These are phyloP conservation scores for Amblyteles armatorius DNA, from an alignment of 2,888 invertebrate genomes.

Conservation along the genomic window DNA sequence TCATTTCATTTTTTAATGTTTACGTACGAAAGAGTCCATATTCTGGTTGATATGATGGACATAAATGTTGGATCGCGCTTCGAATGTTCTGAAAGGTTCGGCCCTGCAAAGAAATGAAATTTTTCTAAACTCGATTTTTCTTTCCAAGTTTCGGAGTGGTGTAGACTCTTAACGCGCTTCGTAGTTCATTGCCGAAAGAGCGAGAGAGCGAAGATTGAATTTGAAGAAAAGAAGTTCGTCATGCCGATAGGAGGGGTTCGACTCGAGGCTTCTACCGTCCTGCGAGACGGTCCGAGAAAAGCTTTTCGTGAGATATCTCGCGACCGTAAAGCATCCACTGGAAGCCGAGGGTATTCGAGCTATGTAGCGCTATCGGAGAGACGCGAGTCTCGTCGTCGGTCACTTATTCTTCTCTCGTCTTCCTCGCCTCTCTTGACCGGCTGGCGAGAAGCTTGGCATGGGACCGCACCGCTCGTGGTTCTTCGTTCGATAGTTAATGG, in stretches of 20 bases:
- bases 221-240: not conserved
- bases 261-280: constrained; percentile 1
- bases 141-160: not conserved
- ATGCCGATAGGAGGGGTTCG: constrained; percentile 3
- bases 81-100: too few relatives aligned
- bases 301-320: constrained; percentile 50
- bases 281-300: constrained; percentile 16
- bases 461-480: constrained; percentile 7
- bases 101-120: too few relatives aligned
- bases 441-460: not conserved
- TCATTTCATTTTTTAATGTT: too few relatives aligned
- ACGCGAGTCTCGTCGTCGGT: constrained; percentile 68
- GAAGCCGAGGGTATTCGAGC: constrained; percentile 71
- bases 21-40: too few relatives aligned
- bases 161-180: not conserved
- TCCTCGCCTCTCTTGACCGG: not conserved
- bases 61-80: too few relatives aligned
- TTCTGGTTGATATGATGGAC: too few relatives aligned
- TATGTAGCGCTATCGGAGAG: constrained; percentile 76
- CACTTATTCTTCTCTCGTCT: constrained; percentile 25
- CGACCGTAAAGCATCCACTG: constrained; percentile 57
- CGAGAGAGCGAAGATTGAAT: not conserved
- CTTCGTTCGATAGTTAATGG: constrained; percentile 30
- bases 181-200: not conserved
- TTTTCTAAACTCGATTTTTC: not conserved